Base-by-base conservation (phyloP, 2,888 invertebrate genomes). In the Keiferia lycopersicella region DNA sequence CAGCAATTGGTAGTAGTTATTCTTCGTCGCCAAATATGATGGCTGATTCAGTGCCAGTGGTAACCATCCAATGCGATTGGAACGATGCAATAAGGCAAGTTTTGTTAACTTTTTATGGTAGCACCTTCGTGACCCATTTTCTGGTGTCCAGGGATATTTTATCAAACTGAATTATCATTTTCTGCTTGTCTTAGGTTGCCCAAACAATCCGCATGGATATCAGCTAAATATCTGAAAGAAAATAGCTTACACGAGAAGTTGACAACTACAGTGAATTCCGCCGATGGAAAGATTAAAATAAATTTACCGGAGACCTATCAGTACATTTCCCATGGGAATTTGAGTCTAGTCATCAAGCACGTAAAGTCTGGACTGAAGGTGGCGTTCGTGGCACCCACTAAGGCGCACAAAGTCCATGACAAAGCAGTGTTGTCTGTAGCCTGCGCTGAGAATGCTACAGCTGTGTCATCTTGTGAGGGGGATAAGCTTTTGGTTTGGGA, bases 401-500 rank as follows among this genome's bases (percentile, higher is more conserved):
- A 88, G 73, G 79, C 79, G 26, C 92, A 91, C 72, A 80, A 86
- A 75, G 72, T 93, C 67, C 89, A 90, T 72, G 75, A 87, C 72
- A 90, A 92, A 67, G 88, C 80, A 81, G 86, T 94, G n/a, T 71
- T 92, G 4, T 92, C 93, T 66, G 79, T 95, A n/a, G 92, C 93
- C 71, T 92, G 93, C 2, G 92, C 94, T 59, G 84, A 92, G 61
- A 94, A 93, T 73, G 94, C 94, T 12, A 81, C 94, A 45, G 94
- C 93, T 38, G 92, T 94, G 16, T 95, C 95, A 11, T 92, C 93
- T 64, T 93, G 94, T 79, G 91, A 92, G 68, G 92, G 89, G 64
- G 93, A 93, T 66, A 92, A 92, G 72, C 79, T 95, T 1, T 77
- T 92, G 61, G 84, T 95, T 14, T 95, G 95, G 95, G 94, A 94